Evolutionary conservation across 2,888 invertebrate species (phyloP), one percentile per base, ranked within the genome.

Genomic region (Danaus chrysippus): DNA sequence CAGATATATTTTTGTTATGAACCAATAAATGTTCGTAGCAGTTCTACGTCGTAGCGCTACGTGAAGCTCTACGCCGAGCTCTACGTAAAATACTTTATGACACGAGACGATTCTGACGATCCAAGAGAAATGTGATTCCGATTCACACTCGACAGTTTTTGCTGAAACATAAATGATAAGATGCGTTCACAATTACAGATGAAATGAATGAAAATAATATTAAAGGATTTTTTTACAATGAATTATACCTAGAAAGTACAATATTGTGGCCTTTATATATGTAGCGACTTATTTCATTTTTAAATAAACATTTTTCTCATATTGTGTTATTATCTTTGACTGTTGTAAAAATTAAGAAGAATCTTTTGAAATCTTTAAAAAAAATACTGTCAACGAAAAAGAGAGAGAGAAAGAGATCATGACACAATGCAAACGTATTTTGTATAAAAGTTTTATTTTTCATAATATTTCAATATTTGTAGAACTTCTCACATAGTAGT

Each of bases 21-120:
- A 49, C 13, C 49, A 49, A 49, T 17, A 43, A 49, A 1, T 17
- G 15, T 10, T 11, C 49, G 62, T 62, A 62, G 62, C 54, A 58
- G 54, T 42, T 46, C 64, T 59, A 56, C 64, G 64, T 13, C 56
- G 56, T 59, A 56, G 59, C 44, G 10, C 17, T 62, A 55, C 34
- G 17, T 10, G 15, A 15, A 11, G 49, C 23, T 34, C 23, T 34
- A 34, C 23, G 23, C 8, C 23, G 23, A 34, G 23, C 23, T 15
- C 15, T 17, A 49, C 49, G 17, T 49, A 49, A 11, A 17, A 10
- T 49, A 49, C 11, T 49, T 49, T 49, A 49, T 49, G 49, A 49
- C 17, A 17, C 17, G 17, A 49, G 49, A 49, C 17, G 49, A 17
- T 17, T 46, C 46, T 15, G 17, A 49, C 49, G 49, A n/a, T 49